Conservation (phyloP, 2,113 vertebrate genomes). For the Megaceryle maxima region DNA sequence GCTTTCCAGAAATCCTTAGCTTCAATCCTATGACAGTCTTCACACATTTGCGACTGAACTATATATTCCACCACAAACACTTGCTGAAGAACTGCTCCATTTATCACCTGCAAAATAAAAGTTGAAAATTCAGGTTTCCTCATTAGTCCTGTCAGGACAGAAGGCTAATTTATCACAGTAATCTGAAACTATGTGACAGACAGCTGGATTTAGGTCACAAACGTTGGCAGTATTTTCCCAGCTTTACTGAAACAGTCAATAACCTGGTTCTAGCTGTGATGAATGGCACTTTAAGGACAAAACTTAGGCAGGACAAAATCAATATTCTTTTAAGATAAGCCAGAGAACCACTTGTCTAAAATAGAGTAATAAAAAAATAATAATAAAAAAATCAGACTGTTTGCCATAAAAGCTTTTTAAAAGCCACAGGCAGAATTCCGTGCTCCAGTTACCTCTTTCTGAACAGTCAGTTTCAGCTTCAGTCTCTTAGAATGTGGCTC, state of each 20-base stretch:
- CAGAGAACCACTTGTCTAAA: background rate
- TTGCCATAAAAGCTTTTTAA: background rate
- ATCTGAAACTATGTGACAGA: background rate
- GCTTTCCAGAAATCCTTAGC: constrained; percentile 99
- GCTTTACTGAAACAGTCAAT: background rate
- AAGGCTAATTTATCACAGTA: background rate
- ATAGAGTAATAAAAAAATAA: background rate
- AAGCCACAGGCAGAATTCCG: background rate
- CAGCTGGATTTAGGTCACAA: background rate
- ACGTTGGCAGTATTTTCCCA: background rate
- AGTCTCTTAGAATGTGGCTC: constrained; percentile 97
- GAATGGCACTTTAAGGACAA: background rate
- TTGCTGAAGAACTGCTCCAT: constrained; percentile 95
- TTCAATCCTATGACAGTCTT: constrained; percentile 95
- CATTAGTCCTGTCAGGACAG: background rate
- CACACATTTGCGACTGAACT: constrained; percentile 92
- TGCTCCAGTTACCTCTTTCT: constrained; percentile 88
- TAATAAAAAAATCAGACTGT: background rate
- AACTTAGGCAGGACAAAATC: background rate
- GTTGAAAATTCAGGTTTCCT: background rate
- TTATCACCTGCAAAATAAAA: constrained; percentile 85
- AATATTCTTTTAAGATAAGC: background rate
- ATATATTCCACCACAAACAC: constrained; percentile 94
- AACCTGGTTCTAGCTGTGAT: background rate
- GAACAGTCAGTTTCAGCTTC: constrained; percentile 93